Evolutionary conservation across 2,888 invertebrate genomes (phyloP), one percentile per base, ranked within the genome.

Genomic region (Polydrusus cervinus): DNA sequence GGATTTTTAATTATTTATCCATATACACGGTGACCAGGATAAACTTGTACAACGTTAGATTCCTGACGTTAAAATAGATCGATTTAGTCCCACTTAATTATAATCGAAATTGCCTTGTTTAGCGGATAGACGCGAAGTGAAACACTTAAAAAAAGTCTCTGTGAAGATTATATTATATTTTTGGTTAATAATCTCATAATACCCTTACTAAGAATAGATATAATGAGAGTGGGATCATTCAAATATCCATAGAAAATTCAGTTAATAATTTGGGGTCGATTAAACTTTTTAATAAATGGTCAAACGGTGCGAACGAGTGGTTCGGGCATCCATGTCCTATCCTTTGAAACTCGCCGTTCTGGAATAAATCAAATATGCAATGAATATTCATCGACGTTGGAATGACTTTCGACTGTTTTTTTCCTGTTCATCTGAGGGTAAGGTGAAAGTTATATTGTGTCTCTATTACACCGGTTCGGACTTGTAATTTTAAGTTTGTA

Each of bases 231-330:
- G 57, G 38, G 38, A 60, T 60, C 57, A 60, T 16, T 3, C 16
- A 38, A 40, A 60, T 60, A 60, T 18, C 16, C 38, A 60, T 38
- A 60, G 38, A 57, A 30, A 14, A 57, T 34, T 57, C 34, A 34
- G 55, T 71, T 61, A 51, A 71, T 71, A 71, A 62, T 64, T 64
- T 49, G 61, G 45, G 71, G 62, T 71, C 71, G 62, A 71, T 71
- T 71, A 71, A 62, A 65, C 71, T 71, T 71, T 71, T 71, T 71
- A 71, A 65, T 71, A 71, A 65, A 64, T 57, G 51, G 55, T n/a
- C 38, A 64, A 71, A 9, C 45, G 71, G 43, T 71, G 71, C 71
- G 55, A 62, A 30, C 53, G 71, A 65, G 30, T 62, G 57, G 40
- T 13, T 45, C 64, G 18, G 18, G 47, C 55, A 55, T 62, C 25